Evolutionary conservation across 2,888 invertebrate species (phyloP), one percentile per base, ranked within the genome.

Genomic region (Cetonia aurata): DNA sequence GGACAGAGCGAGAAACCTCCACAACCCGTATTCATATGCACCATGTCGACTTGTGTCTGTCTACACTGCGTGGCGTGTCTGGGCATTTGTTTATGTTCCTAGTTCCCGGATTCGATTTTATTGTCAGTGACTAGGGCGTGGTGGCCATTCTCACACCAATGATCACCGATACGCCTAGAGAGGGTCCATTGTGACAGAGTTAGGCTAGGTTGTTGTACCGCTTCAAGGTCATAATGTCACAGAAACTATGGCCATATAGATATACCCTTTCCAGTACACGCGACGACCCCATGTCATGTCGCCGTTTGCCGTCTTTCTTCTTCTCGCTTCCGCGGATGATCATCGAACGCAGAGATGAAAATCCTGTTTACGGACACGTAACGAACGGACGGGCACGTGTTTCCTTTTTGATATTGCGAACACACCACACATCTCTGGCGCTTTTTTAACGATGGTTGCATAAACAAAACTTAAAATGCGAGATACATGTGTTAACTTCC

Each of bases 151-250:
- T 52, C 62, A 65, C 62, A 52, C 52, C 50, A 65, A 65, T 65
- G 62, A 65, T 65, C 37, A 17, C 37, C 62, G 62, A 65, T 65
- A 65, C 15, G 56, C 44, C 37, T 56, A 68, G 57, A 46, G 68
- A 68, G 55, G 62, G 53, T 67, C 56, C 67, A 73, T 73, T 72
- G 71, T 69, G 67, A 57, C 62, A 70, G 62, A 66, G 74, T 73
- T 71, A 55, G 69, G 69, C 56, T 71, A 68, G 74, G 74, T 73
- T 73, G 73, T 66, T 70, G 72, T 70, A 60, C 74, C 60, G 67
- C 25, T 53, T 66, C 74, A 74, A 74, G 72, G 74, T 73, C 19
- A 65, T 57, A 50, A 65, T 65, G 62, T 65, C 41, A 65, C 50
- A 50, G 50, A 37, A 65, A 65, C 62, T 33, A 48, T 50, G 50